Evolutionary conservation across 2,113 vertebrate genomes (phyloP), one percentile per base, ranked within the genome.

Genomic region (Cryptotis parvus): DNA sequence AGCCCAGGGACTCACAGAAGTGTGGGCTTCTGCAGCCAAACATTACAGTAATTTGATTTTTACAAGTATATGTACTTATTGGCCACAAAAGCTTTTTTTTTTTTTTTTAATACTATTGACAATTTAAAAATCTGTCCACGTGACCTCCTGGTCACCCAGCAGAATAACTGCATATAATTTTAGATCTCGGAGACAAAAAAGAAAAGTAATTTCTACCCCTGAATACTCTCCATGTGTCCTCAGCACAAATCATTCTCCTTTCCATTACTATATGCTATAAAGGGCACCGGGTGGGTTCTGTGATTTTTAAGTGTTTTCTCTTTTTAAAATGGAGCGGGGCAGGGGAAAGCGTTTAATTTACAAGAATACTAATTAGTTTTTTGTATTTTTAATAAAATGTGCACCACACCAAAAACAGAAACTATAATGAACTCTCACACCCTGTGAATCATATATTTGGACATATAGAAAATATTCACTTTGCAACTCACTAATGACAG

Each of bases 191-290:
- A 97, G 92, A 95, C 84, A 96, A 95, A 96, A 95, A 96, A 83
- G 95, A 96, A 95, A 96, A 83, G 97, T 98, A 98, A 98, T 98
- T 98, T 98, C 98, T 98, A 98, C 97, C 98, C 97, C 97, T 98
- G 97, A 96, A 96, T 96, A 76, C 95, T 94, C 76, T 97, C 27
- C 94, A 84, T 97, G 90, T 97, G n/a, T 97, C 94, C 95, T 95
- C 95, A 94, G 70, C 94, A 94, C 87, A 95, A 73, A 84, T 97
- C 96, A 96, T 97, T 95, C 91, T 92, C 95, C 12, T 97, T 80
- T 93, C 96, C 94, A 81, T 91, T 96, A 79, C 92, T 96, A 93
- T 96, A 95, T 97, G 90, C 94, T 97, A 93, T 96, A 96, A 96
- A 98, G 98, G 97, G 97, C 97, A 97, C 94, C 96, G 94, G 97